A percentile compares a stretch with the other conserved stretches of the same genome.
Evolutionary conservation across 2,113 vertebrate species (phyloP).

Genomic region (Athene cunicularia): DNA sequence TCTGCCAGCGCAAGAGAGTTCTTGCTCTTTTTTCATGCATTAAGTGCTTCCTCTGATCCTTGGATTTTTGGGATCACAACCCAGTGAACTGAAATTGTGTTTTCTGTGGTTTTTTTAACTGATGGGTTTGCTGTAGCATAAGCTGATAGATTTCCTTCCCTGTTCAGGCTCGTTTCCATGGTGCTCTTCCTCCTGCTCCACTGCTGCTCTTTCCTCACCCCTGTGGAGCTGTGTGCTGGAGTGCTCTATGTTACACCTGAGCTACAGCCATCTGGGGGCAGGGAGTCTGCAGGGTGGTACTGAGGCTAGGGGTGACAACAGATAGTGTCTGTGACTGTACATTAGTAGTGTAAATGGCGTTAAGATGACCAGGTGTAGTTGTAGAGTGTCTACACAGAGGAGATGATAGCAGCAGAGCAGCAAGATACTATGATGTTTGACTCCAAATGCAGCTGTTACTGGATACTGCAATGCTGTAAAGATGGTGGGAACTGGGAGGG

Average conservation of each 20-base stretch:
- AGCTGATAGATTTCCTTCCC: not conserved
- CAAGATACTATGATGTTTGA: not conserved
- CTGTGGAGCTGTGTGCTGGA: not conserved
- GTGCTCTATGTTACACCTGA: not conserved
- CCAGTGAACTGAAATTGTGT: not conserved
- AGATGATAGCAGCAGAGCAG: not conserved
- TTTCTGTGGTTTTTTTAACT: not conserved
- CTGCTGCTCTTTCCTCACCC: not conserved
- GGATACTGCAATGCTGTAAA: not conserved
- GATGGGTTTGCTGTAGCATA: not conserved
- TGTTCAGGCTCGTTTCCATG: not conserved
- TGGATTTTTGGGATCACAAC: not conserved
- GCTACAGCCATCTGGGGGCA: not conserved
- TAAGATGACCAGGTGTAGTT: not conserved
- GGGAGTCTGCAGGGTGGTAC: too few relatives aligned
- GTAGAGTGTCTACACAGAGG: not conserved
- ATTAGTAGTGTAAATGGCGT: not conserved
- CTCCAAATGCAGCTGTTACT: not conserved
- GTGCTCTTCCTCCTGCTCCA: not conserved
- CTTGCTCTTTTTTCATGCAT: not conserved
- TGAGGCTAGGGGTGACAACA: not conserved
- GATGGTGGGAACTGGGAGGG: not conserved
- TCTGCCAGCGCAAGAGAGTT: not conserved
- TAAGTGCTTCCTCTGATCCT: not conserved
- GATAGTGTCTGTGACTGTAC: rapidly evolving